These are phyloP conservation scores for Labia minor DNA, from an alignment of 2,888 invertebrate genomes.

Conservation along the genomic window DNA sequence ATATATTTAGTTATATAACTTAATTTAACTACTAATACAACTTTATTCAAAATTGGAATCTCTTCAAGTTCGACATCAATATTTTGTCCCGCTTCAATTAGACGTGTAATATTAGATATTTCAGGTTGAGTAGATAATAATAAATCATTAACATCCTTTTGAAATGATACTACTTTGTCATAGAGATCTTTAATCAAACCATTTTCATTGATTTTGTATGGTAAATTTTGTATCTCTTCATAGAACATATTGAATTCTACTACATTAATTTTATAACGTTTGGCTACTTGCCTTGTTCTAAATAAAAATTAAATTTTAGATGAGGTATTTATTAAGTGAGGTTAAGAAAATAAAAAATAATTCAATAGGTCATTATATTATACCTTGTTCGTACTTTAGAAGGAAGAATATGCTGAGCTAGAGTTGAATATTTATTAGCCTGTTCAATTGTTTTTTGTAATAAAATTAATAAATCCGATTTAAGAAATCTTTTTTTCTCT, in stretches of 20 bases:
- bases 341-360: no score
- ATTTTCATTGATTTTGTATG: constrained; percentile 77
- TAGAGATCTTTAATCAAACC: constrained; percentile 64
- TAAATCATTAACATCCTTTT: constrained; percentile 56
- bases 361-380: no score
- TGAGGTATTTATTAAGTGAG: no score
- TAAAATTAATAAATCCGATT: constrained; percentile 46
- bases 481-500: constrained; percentile 63
- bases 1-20: constrained; percentile 4
- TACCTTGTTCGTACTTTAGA: constrained; percentile 74
- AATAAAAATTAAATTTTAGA: neutral
- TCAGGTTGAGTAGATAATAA: constrained; percentile 32
- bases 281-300: constrained; percentile 64
- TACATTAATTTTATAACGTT: constrained; percentile 67
- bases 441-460: constrained; percentile 64
- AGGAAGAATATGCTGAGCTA: constrained; percentile 77
- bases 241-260: constrained; percentile 81
- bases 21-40: no score
- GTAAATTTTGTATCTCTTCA: constrained; percentile 75
- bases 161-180: constrained; percentile 62
- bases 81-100: constrained; percentile 66
- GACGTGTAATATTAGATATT: constrained; percentile 56
- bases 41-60: constrained; percentile 54
- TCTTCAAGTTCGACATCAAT: constrained; percentile 80
- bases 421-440: constrained; percentile 83